These are phyloP conservation scores for Brachionus manjavacas DNA, from an alignment of 1,140 invertebrate genomes.

Conservation along the genomic window DNA sequence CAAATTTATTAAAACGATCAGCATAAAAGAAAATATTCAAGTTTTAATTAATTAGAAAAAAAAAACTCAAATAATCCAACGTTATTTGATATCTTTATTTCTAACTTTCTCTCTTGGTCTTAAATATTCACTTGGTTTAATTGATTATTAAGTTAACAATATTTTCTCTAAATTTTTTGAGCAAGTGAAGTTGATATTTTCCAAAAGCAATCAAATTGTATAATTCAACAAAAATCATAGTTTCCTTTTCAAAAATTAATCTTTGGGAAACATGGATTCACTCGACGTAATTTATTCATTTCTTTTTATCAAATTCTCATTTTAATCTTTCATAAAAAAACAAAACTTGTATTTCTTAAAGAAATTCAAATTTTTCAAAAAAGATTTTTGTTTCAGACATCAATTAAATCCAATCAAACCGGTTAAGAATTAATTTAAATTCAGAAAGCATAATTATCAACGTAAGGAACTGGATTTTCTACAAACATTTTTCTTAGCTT, in stretches of 20 bases:
- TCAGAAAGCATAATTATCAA: background rate
- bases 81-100: conserved; percentile 37
- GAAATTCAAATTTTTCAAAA: background rate
- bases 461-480: background rate
- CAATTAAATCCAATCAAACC: background rate
- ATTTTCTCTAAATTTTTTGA: background rate
- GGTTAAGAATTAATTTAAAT: background rate
- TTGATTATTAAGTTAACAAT: conserved; percentile 33
- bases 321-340: background rate
- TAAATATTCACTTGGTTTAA: conserved; percentile 22
- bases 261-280: background rate
- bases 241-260: background rate
- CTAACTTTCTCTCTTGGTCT: conserved; percentile 1
- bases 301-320: background rate
- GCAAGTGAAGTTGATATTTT: conserved; percentile 33
- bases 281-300: background rate
- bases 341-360: background rate
- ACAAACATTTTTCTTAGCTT: background rate
- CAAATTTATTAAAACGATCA: conserved; percentile 33
- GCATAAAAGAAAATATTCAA: background rate
- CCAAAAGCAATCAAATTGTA: background rate
- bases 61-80: background rate
- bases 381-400: background rate
- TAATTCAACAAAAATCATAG: background rate
- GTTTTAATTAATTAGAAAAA: conserved; percentile 1